A percentile compares a stretch with the other conserved stretches of the same genome.
These are phyloP conservation scores for Steinernema hermaphroditum DNA, from an alignment of 2,888 invertebrate species.

Conservation along the genomic window DNA sequence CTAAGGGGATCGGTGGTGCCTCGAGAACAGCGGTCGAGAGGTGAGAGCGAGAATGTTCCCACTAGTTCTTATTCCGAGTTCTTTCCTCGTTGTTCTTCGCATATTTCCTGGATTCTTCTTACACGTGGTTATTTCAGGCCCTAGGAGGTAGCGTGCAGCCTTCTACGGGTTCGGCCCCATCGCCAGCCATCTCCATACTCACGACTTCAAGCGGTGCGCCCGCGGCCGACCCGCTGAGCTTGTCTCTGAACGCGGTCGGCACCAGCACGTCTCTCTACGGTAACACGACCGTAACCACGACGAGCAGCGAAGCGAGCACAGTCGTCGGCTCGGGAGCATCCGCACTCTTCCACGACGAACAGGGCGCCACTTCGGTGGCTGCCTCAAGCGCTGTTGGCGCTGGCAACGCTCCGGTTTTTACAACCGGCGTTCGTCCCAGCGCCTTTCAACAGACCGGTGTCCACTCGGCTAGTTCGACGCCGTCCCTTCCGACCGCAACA, in stretches of 20 bases:
- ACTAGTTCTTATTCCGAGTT: neutral
- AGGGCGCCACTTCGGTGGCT: slow-evolving; percentile 23
- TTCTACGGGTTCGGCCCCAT: slow-evolving; percentile 29
- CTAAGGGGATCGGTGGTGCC: no score
- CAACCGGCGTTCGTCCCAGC: slow-evolving; percentile 26
- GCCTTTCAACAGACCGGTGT: slow-evolving; percentile 31
- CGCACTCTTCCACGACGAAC: slow-evolving; percentile 19
- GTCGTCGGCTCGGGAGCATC: slow-evolving; percentile 13
- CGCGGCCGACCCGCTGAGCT: slow-evolving; percentile 26
- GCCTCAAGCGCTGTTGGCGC: slow-evolving; percentile 29
- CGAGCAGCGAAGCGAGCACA: neutral
- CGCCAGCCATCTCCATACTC: slow-evolving; percentile 29
- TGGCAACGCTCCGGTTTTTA: slow-evolving; percentile 30
- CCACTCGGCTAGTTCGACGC: slow-evolving; percentile 26
- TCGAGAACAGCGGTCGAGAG: no score
- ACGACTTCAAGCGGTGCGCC: slow-evolving; percentile 10
- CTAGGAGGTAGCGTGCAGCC: slow-evolving; percentile 30
- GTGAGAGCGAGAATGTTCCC: no score
- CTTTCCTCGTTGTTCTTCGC: neutral
- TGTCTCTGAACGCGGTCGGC: slow-evolving; percentile 27
- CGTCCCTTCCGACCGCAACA: slow-evolving; percentile 9
- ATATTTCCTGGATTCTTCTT: neutral
- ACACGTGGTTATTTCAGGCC: slow-evolving; percentile 10
- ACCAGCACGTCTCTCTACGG: slow-evolving; percentile 7
- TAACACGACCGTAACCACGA: slow-evolving; percentile 25